Conservation (phyloP, 2,888 invertebrate genomes). For the Dryobota labecula region DNA sequence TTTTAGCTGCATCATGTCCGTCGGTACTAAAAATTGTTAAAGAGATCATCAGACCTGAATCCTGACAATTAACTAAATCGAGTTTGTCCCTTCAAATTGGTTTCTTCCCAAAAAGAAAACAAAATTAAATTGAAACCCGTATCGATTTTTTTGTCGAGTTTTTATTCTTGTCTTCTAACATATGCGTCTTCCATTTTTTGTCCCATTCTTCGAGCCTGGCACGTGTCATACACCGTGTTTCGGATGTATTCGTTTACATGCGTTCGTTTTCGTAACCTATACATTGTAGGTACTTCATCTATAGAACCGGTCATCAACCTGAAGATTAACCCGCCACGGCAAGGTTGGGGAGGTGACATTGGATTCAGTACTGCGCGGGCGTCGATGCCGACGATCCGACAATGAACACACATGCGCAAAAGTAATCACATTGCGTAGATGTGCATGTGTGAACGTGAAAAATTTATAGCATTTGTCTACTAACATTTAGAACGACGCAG, state of each 20-base stretch:
- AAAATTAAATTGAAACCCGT: constrained; percentile 18
- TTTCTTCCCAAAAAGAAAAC: constrained; percentile 32
- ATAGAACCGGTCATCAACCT: constrained; percentile 79
- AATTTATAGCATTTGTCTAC: constrained; percentile 29
- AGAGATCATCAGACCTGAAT: constrained; percentile 36
- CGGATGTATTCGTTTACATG: constrained; percentile 32
- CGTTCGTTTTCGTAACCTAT: constrained; percentile 47
- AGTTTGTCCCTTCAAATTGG: constrained; percentile 19
- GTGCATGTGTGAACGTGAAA: constrained; percentile 26
- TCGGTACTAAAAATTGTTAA: constrained; percentile 50
- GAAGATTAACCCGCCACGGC: constrained; percentile 75
- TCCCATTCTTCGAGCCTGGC: constrained; percentile 10
- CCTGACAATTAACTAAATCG: constrained; percentile 37
- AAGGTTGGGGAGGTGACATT: constrained; percentile 85
- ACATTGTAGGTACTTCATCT: constrained; percentile 63
- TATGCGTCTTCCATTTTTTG: constrained; percentile 10
- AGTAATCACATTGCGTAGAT: constrained; percentile 33
- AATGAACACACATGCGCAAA: constrained; percentile 51
- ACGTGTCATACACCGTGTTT: constrained; percentile 39
- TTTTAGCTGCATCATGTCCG: constrained; percentile 46
- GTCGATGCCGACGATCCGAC: constrained; percentile 62
- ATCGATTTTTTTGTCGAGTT: constrained; percentile 1
- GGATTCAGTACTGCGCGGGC: constrained; percentile 75
- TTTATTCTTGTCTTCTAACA: constrained; percentile 5
- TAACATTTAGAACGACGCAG: constrained; percentile 29